Percentiles rank a stretch among this genome's conserved stretches.
Conservation (phyloP, 2,797 vertebrate genomes). For the Syncerus caffer region DNA sequence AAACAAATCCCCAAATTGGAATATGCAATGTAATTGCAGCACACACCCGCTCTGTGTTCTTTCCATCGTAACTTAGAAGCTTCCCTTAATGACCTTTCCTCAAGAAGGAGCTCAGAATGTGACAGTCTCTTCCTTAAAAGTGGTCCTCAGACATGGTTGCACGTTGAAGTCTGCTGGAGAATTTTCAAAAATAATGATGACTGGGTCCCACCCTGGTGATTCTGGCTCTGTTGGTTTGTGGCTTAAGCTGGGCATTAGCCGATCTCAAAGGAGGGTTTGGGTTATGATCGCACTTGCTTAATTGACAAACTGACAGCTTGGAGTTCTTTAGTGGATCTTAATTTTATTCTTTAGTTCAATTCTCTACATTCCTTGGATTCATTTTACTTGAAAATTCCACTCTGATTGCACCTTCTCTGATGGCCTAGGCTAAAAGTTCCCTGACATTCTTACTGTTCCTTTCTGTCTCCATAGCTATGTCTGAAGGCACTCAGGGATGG, state of each 20-base stretch:
- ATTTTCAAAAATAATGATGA: background rate
- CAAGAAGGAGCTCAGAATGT: background rate
- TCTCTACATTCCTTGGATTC: background rate
- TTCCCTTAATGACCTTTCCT: background rate
- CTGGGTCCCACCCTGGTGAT: background rate
- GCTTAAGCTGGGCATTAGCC: background rate
- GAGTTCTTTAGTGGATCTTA: background rate
- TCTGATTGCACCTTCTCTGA: background rate
- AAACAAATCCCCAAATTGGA: background rate
- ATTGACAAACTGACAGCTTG: background rate
- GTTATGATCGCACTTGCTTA: background rate
- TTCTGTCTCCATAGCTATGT: background rate
- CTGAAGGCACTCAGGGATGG: background rate
- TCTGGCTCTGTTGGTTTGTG: background rate
- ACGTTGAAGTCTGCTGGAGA: background rate
- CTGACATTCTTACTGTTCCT: background rate
- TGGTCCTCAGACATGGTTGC: background rate
- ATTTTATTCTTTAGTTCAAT: background rate
- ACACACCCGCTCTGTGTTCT: background rate
- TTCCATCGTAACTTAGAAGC: accelerated
- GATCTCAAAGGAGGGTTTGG: background rate
- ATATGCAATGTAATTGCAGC: background rate
- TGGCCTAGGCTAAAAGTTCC: background rate
- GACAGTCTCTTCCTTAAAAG: background rate
- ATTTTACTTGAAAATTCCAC: background rate